A percentile compares a stretch with the other conserved stretches of the same genome.
phyloP scores from a whole-genome alignment of 2,888 invertebrate species.

The Athalia circularis region DNA sequence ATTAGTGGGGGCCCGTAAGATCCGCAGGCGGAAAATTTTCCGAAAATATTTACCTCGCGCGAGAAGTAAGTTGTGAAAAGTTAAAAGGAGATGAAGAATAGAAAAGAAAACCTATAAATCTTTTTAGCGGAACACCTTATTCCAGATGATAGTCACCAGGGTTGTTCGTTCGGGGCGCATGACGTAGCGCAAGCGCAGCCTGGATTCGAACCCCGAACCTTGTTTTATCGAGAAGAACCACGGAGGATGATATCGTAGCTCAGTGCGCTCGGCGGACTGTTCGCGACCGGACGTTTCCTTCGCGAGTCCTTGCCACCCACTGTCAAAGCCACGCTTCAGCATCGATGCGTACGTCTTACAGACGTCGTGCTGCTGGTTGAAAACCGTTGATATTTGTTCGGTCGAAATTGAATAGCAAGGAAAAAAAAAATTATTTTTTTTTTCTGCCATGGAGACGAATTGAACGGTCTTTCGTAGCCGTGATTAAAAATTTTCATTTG shows the following conservation, averaged over 20 bases:
- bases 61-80: not conserved
- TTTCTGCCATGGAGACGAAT: no score
- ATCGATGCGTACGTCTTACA: slow-evolving; percentile 16
- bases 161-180: slow-evolving; percentile 54
- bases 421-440: no score
- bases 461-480: no score
- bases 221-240: slow-evolving; percentile 62
- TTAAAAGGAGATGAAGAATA: not conserved
- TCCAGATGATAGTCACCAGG: not conserved
- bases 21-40: not conserved
- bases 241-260: slow-evolving; percentile 66
- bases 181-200: slow-evolving; percentile 72
- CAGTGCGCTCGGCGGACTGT: slow-evolving; percentile 73
- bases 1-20: not conserved
- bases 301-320: slow-evolving; percentile 47
- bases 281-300: slow-evolving; percentile 71
- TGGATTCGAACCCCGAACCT: slow-evolving; percentile 57
- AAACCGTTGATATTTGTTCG: slow-evolving; percentile 7
- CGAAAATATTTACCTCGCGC: not conserved
- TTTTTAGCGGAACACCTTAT: not conserved
- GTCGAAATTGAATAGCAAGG: not conserved
- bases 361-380: slow-evolving; percentile 10
- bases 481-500: no score
- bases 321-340: slow-evolving; percentile 40
- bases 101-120: not conserved